Evolutionary conservation across 2,797 vertebrate genomes (phyloP), one percentile per base, ranked within the genome.

Genomic region (Nyctibius grandis): DNA sequence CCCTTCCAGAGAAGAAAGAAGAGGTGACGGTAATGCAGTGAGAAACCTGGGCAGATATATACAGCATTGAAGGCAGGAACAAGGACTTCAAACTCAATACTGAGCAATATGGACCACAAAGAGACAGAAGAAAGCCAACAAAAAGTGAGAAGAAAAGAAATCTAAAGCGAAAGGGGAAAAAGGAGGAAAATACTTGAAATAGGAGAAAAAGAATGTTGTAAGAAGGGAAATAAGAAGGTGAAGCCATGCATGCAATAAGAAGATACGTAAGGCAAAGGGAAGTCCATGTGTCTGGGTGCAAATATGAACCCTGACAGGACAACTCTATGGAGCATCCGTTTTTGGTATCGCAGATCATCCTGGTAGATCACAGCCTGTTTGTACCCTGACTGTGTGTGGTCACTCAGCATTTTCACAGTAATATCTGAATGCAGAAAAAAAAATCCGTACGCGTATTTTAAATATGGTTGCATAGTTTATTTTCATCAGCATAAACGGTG

Each of bases 271-370:
- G 85, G 26, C 44, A 63, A 69, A 63, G 19, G 38, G 13, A 81
- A 76, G 20, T 33, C 54, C 50, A 26, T 1, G 1, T 22, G 17
- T 53, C 22, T 12, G 4, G 14, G 15, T 88, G 29, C 26, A 38
- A 61, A 45, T 40, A 53, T 7, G 11, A 68, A 16, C 31, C 45
- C 63, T 63, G 47, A 33, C 19, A 53, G 28, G 15, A 38, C 1
- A 0, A 33, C 11, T 69, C 38, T 26, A 31, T 4, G 1, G 9
- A 87, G 10, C 29, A 73, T 17, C 26, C 0, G 0, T 9, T 69
- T 75, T 44, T 15, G 8, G 29, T 40, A n/a, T 28, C 19, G 77
- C 64, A 47, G 40, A n/a, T 26, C 13, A 6, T 22, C 26, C 59
- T 68, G 29, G 67, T 85, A 51, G 56, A 15, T 79, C 74, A 12